Evolutionary conservation across 2,888 invertebrate species (phyloP).

Genomic region (Sepiola atlantica): DNA sequence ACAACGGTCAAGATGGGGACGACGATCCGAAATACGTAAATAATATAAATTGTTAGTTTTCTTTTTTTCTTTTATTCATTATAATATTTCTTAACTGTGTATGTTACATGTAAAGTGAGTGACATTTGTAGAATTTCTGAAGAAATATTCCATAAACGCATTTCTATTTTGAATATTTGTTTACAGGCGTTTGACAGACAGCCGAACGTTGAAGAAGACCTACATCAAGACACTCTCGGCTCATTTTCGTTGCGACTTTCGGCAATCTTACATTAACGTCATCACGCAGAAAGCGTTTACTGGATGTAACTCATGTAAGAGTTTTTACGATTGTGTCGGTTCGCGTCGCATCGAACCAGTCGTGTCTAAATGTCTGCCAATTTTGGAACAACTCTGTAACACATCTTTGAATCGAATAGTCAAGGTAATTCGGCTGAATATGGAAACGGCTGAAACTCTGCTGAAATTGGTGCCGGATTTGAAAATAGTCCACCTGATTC

Average conservation of each 20-base stretch:
- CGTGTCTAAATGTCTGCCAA: slow-evolving; percentile 46
- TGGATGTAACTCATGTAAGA: neutral
- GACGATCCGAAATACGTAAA: too few species aligned
- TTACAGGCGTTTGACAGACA: neutral
- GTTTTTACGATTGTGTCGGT: neutral
- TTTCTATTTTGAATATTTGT: neutral
- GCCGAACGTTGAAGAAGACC: neutral
- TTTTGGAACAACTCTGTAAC: slow-evolving; percentile 47
- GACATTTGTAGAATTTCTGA: neutral
- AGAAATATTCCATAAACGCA: neutral
- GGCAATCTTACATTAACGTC: neutral
- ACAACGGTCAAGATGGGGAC: too few species aligned
- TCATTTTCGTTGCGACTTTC: neutral
- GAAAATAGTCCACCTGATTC: slow-evolving; percentile 54
- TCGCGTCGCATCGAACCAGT: neutral
- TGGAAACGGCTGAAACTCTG: slow-evolving; percentile 48
- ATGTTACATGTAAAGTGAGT: too few species aligned
- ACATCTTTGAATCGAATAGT: slow-evolving; percentile 47
- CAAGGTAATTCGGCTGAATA: slow-evolving; percentile 53
- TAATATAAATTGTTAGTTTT: too few species aligned
- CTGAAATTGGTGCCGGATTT: slow-evolving; percentile 51
- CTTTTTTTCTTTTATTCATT: too few species aligned
- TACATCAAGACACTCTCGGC: neutral
- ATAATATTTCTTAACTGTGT: too few species aligned
- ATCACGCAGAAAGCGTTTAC: neutral